Conservation (phyloP, 1,140 invertebrate species). For the Aphelenchoides fujianensis region DNA sequence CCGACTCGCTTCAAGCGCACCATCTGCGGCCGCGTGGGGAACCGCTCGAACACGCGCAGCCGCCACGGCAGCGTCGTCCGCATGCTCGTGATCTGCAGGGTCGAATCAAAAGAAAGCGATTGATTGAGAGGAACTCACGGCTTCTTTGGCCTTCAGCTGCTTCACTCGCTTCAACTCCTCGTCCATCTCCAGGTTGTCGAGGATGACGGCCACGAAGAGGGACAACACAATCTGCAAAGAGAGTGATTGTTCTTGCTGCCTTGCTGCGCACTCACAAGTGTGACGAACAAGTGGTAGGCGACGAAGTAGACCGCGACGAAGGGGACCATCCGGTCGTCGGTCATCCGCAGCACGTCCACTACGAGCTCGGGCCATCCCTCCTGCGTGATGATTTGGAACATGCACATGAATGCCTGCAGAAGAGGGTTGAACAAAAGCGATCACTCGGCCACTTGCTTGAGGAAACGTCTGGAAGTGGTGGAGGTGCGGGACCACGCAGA, state of each 20-base stretch:
- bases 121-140: slow-evolving; percentile 39
- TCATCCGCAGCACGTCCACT: slow-evolving; percentile 87
- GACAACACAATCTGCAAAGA: slow-evolving; percentile 94
- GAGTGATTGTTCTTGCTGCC: too few species aligned
- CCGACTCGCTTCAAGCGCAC: slow-evolving; percentile 90
- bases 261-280: too few species aligned
- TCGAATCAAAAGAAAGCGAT: background rate
- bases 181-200: slow-evolving; percentile 97
- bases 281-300: slow-evolving; percentile 96
- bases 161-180: slow-evolving; percentile 99
- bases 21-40: slow-evolving; percentile 98
- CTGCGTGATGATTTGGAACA: slow-evolving; percentile 99
- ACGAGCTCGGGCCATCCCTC: slow-evolving; percentile 80
- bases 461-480: slow-evolving; percentile 97
- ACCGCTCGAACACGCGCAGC: slow-evolving; percentile 93
- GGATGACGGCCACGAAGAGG: slow-evolving; percentile 98
- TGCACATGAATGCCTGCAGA: slow-evolving; percentile 97
- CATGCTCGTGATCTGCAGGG: slow-evolving; percentile 81
- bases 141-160: slow-evolving; percentile 68
- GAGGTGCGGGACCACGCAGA: slow-evolving; percentile 86
- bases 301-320: slow-evolving; percentile 98
- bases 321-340: slow-evolving; percentile 81
- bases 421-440: slow-evolving; percentile 43
- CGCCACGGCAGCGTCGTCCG: slow-evolving; percentile 85
- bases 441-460: too few species aligned